Percentiles rank a stretch among this genome's conserved stretches.
These are phyloP conservation scores for Halichondria panicea DNA, from an alignment of 37 sponge, comb jelly and placozoan genomes.

Conservation along the genomic window DNA sequence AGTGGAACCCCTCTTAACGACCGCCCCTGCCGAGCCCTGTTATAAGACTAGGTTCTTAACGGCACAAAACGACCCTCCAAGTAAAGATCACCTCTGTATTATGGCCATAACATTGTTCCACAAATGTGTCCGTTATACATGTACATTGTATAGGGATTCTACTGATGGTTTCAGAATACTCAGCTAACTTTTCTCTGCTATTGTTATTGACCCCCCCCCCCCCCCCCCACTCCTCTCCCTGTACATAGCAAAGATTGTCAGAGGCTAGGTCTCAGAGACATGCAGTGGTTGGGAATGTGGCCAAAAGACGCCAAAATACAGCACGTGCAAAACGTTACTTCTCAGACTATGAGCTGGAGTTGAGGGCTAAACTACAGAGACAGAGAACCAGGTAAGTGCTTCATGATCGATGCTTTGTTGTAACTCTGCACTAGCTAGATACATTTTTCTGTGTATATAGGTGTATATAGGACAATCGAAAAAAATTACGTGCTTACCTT, in stretches of 20 bases:
- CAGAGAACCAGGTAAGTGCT: conserved; percentile 63
- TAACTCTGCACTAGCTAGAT: no score
- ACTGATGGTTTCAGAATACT: background rate
- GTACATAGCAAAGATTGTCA: conserved; percentile 11
- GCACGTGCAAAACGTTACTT: conserved; percentile 65
- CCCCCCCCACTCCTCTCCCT: background rate
- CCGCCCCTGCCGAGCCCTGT: no score
- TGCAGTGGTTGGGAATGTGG: conserved; percentile 11
- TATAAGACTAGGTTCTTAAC: no score
- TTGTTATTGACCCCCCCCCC: background rate
- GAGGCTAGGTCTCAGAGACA: conserved; percentile 9
- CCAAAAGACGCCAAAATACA: conserved; percentile 7
- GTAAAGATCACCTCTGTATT: no score
- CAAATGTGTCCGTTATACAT: background rate
- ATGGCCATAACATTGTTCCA: no score
- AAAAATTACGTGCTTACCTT: no score
- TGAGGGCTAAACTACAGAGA: conserved; percentile 65
- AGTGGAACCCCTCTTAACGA: no score
- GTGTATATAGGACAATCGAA: no score
- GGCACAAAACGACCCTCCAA: no score
- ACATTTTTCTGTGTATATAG: no score
- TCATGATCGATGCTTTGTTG: no score
- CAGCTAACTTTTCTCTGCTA: no score
- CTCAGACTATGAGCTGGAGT: conserved; percentile 64
- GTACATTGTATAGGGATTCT: background rate